A percentile compares a stretch with the other conserved stretches of the same genome.
Evolutionary conservation across 2,888 invertebrate species (phyloP).

Genomic region (Netelia fuscicornis): DNA sequence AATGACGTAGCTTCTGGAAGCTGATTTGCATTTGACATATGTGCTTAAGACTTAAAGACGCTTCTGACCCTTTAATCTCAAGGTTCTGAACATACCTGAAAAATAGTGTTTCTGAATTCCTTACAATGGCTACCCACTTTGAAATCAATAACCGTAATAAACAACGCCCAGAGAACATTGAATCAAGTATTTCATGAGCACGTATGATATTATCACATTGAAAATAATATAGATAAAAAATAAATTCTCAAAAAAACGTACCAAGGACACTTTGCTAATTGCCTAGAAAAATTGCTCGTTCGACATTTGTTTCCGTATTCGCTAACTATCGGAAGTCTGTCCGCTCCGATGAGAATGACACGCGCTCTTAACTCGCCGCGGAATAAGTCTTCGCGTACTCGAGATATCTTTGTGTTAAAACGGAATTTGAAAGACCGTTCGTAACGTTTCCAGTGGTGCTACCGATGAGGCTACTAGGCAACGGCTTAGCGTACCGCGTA

Average conservation of each 20-base stretch:
- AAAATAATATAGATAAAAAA: not conserved
- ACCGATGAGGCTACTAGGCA: conserved; percentile 46
- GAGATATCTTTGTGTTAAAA: not conserved
- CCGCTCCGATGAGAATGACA: not conserved
- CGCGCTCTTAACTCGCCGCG: not conserved
- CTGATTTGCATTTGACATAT: not conserved
- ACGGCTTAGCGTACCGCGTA: not conserved
- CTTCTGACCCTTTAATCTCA: no score
- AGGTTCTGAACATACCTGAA: no score
- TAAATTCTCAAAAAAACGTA: not conserved
- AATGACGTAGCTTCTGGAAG: no score
- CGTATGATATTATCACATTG: not conserved
- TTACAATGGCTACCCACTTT: no score
- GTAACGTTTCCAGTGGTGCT: conserved; percentile 15
- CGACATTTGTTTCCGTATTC: not conserved
- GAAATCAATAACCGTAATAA: no score
- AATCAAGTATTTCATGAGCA: no score
- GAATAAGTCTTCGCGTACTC: not conserved
- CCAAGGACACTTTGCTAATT: not conserved
- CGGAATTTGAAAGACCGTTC: not conserved
- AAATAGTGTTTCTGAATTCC: no score
- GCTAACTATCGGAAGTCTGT: not conserved
- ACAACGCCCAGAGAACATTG: no score
- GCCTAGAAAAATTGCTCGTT: not conserved
- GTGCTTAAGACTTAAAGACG: no score